Conservation (phyloP, 1,140 invertebrate species). For the Mizuhopecten yessoensis region DNA sequence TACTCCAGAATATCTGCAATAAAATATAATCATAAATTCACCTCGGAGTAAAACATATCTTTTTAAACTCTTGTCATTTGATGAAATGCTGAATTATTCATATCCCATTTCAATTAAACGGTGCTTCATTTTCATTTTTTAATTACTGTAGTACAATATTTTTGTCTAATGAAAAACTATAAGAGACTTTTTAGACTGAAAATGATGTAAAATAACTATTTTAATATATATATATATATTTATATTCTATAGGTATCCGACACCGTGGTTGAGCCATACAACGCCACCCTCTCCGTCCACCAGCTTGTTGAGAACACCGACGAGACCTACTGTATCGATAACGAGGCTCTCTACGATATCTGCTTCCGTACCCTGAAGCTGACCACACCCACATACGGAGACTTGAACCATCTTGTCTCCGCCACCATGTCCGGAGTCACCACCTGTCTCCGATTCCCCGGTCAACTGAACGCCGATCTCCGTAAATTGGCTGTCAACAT, state of each 20-base stretch:
- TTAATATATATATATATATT: too few relatives aligned
- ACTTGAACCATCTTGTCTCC: constrained; percentile 86
- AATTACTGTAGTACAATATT: too few relatives aligned
- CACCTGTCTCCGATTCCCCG: constrained; percentile 90
- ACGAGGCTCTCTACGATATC: constrained; percentile 95
- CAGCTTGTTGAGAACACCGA: constrained; percentile 91
- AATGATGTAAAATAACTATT: too few relatives aligned
- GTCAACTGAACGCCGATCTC: constrained; percentile 93
- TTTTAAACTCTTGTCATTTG: too few relatives aligned
- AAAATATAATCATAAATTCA: too few relatives aligned
- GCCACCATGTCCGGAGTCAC: constrained; percentile 90
- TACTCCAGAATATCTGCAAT: too few relatives aligned
- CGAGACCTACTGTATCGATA: constrained; percentile 86
- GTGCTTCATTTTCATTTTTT: too few relatives aligned
- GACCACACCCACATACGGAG: constrained; percentile 87
- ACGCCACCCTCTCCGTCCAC: constrained; percentile 88
- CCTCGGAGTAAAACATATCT: too few relatives aligned
- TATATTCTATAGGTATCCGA: constrained; percentile 83
- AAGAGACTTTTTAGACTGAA: too few relatives aligned
- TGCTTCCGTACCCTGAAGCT: constrained; percentile 96
- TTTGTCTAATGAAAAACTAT: too few relatives aligned
- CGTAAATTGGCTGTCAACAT: constrained; percentile 93
- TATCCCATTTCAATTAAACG: too few relatives aligned
- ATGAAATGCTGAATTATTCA: too few relatives aligned
- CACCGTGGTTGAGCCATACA: constrained; percentile 86